These are phyloP conservation scores for Tautogolabrus adspersus DNA, from an alignment of 2,113 vertebrate species.

Conservation along the genomic window DNA sequence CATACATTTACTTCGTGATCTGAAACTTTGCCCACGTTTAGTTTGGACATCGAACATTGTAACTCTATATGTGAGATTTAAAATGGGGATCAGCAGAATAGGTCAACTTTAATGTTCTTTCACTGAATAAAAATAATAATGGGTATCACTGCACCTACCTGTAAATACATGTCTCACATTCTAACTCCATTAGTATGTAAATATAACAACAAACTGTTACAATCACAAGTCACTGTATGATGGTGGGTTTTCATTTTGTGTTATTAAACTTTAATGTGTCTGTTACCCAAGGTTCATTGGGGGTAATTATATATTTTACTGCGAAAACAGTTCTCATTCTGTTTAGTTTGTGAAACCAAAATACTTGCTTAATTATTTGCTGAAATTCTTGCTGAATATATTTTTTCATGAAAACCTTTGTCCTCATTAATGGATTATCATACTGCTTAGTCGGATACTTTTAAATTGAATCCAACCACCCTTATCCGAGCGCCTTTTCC, in stretches of 20 bases:
- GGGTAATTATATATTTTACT: not conserved
- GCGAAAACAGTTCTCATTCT: not conserved
- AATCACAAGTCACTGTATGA: not conserved
- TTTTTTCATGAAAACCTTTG: constrained; percentile 11
- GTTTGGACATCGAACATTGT: too few species aligned
- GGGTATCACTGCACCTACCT: too few species aligned
- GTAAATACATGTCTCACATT: constrained; percentile 1
- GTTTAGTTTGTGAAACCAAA: not conserved
- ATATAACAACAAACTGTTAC: not conserved
- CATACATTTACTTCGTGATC: too few species aligned
- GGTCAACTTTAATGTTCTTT: too few species aligned
- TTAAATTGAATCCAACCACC: constrained; percentile 34
- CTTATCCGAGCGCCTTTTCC: constrained; percentile 13
- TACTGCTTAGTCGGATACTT: constrained; percentile 17
- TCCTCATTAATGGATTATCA: constrained; percentile 21
- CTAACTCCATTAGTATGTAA: not conserved
- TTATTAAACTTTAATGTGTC: not conserved
- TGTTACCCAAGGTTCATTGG: not conserved
- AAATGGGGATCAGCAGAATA: too few species aligned
- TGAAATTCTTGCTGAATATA: constrained; percentile 7
- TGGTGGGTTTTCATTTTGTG: not conserved
- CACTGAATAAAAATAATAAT: too few species aligned
- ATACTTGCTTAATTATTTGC: constrained; percentile 23
- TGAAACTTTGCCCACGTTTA: too few species aligned
- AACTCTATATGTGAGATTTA: too few species aligned